These are phyloP conservation scores for Lathronympha strigana DNA, from an alignment of 2,888 invertebrate genomes.

Conservation along the genomic window DNA sequence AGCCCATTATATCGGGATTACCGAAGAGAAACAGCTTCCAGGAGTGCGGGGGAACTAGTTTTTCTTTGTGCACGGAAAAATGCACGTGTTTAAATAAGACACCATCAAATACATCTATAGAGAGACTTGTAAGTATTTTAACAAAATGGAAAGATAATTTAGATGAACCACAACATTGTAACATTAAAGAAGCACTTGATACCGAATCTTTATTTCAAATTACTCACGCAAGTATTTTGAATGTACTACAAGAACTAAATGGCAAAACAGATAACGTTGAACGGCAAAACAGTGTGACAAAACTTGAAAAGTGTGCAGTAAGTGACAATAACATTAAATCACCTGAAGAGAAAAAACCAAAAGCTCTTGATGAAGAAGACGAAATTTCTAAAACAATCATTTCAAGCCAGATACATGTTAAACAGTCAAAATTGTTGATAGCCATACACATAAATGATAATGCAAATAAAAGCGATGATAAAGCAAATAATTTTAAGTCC, in stretches of 20 bases:
- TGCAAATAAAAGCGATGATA: constrained; percentile 52
- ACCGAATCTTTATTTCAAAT: constrained; percentile 25
- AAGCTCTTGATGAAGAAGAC: background rate
- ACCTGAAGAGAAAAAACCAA: constrained; percentile 10
- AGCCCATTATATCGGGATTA: constrained; percentile 51
- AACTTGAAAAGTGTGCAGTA: constrained; percentile 30
- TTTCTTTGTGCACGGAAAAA: constrained; percentile 53
- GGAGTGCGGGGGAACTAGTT: constrained; percentile 43
- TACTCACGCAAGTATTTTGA: background rate
- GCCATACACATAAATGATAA: constrained; percentile 63
- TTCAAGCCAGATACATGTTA: constrained; percentile 46
- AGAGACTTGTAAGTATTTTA: constrained; percentile 64
- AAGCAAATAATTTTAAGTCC: constrained; percentile 33
- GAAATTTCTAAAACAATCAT: constrained; percentile 21
- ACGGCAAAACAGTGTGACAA: background rate
- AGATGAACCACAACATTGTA: constrained; percentile 33
- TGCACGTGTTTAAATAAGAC: constrained; percentile 68
- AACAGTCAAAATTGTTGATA: constrained; percentile 68
- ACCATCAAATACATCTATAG: constrained; percentile 71
- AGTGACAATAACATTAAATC: background rate
- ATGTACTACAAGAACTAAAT: background rate
- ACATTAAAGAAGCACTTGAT: constrained; percentile 40
- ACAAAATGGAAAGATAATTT: constrained; percentile 58
- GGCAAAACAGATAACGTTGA: background rate
- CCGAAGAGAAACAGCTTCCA: constrained; percentile 44